These are phyloP conservation scores for Ooceraea biroi DNA, from an alignment of 1,140 invertebrate species.

Conservation along the genomic window DNA sequence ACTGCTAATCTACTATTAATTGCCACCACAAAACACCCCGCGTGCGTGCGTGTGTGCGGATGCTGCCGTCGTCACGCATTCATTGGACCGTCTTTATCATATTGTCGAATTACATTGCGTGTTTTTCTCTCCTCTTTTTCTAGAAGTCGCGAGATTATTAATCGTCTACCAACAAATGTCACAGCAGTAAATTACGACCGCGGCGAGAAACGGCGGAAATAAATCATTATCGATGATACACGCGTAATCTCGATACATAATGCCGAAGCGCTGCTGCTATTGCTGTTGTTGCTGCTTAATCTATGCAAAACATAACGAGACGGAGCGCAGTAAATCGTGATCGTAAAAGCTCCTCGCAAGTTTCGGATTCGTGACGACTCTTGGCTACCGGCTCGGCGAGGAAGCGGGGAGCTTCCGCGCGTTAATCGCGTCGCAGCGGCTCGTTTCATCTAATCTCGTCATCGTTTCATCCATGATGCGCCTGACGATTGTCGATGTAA, in stretches of 20 bases:
- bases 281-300: too few relatives aligned
- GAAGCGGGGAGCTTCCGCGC: not conserved
- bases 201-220: not conserved
- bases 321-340: not conserved
- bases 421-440: not conserved
- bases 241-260: not conserved
- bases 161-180: not conserved
- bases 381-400: not conserved
- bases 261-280: not conserved
- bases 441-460: constrained; percentile 26
- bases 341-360: not conserved
- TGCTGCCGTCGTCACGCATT: constrained; percentile 56
- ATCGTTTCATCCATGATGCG: not conserved
- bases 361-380: not conserved
- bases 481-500: constrained; percentile 49
- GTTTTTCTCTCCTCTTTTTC: not conserved
- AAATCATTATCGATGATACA: not conserved
- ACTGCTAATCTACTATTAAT: constrained; percentile 85
- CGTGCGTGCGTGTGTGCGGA: constrained; percentile 73
- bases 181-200: not conserved
- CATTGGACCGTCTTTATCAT: not conserved
- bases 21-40: constrained; percentile 84
- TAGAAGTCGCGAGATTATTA: not conserved
- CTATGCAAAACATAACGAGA: not conserved
- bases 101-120: constrained; percentile 10